phyloP scores from a whole-genome alignment of 2,113 vertebrate species.

The Globicephala melas region DNA sequence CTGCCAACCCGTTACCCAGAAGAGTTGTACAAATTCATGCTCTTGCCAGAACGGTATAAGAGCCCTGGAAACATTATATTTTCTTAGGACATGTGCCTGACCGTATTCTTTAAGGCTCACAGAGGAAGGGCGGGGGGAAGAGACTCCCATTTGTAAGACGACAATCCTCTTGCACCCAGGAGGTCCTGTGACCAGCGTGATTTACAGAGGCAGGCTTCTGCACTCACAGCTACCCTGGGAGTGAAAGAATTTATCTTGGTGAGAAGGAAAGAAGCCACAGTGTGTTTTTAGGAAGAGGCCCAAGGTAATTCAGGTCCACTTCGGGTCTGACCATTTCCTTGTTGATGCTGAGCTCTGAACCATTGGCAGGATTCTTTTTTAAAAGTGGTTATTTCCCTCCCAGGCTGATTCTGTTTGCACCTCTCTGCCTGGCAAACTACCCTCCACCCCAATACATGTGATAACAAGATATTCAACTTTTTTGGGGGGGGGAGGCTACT shows the following conservation, averaged over 20 bases:
- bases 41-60: too few relatives aligned
- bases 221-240: background rate
- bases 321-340: background rate
- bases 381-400: conserved; percentile 5
- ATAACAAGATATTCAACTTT: conserved; percentile 43
- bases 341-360: background rate
- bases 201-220: background rate
- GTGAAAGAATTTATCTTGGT: conserved; percentile 37
- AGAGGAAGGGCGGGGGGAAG: background rate
- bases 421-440: background rate
- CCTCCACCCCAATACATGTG: conserved; percentile 36
- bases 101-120: background rate
- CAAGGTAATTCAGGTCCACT: conserved; percentile 4
- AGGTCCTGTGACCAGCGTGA: background rate
- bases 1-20: background rate
- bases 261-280: background rate
- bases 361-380: background rate
- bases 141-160: background rate
- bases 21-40: background rate
- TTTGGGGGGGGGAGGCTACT: background rate
- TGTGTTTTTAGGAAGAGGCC: conserved; percentile 5
- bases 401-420: background rate
- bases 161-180: background rate
- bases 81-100: background rate
- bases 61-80: background rate